A percentile compares a stretch with the other conserved stretches of the same genome.
phyloP scores from a whole-genome alignment of 2,797 vertebrate genomes.

The Phrynocephalus forsythii region DNA sequence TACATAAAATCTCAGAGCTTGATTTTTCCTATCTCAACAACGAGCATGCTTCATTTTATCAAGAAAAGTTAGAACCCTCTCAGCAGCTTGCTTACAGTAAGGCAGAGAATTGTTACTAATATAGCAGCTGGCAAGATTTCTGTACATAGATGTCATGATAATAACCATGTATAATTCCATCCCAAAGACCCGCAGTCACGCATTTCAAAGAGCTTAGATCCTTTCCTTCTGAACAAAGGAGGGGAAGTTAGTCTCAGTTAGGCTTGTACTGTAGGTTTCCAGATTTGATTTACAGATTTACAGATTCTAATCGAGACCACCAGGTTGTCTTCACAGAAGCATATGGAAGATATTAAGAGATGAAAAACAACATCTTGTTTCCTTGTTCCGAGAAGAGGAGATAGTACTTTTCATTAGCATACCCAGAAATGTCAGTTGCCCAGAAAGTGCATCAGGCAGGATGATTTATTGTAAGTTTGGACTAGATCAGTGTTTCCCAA shows the following conservation, averaged over 20 bases:
- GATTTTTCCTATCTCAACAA: not conserved
- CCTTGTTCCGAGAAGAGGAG: conserved; percentile 10
- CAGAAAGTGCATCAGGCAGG: not conserved
- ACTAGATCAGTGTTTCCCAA: not conserved
- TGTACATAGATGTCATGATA: not conserved
- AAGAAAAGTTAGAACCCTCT: not conserved
- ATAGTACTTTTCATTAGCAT: not conserved
- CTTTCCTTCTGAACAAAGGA: conserved; percentile 4
- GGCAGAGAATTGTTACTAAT: not conserved
- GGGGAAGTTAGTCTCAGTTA: not conserved
- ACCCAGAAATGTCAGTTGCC: not conserved
- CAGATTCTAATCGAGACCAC: not conserved
- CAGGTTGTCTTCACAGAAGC: not conserved
- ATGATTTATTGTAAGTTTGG: not conserved
- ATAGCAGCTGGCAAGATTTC: not conserved
- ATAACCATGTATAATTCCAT: conserved; percentile 19
- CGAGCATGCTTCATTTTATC: not conserved
- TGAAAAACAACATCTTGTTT: not conserved
- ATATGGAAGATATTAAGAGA: not conserved
- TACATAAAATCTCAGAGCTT: not conserved
- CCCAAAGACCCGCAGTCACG: conserved; percentile 15
- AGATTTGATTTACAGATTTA: conserved; percentile 30
- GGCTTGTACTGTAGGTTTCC: conserved; percentile 15
- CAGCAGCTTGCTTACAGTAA: not conserved
- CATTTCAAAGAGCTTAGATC: conserved; percentile 19